Evolutionary conservation across 2,797 vertebrate species (phyloP), one percentile per base, ranked within the genome.

Genomic region (Euthynnus affinis): DNA sequence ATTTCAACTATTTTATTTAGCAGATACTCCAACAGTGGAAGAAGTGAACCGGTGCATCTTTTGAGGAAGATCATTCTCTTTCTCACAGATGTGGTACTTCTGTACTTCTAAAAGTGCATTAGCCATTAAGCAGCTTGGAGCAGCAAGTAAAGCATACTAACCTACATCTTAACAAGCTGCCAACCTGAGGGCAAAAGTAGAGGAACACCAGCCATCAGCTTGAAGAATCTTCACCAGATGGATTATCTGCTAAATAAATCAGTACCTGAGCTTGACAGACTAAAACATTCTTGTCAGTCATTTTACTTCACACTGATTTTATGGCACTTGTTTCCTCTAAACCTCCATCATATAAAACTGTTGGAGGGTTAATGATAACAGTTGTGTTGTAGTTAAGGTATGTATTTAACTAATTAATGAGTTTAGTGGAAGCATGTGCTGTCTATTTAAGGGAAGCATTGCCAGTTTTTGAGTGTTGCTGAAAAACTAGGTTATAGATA

Each of bases 171-270:
- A 63, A 49, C 23, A 64, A 29, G 9, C 44, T 63, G 42, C 23
- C 42, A 63, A 46, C 34, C 32, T 22, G 34, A 42, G 6, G 7
- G 32, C 22, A 22, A 22, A 42, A 42, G 37, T 18, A 42, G 34
- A 37, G 59, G 37, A 61, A 61, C 34, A 40, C 7, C 59, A 61
- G 9, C n/a, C 58, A 42, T 42, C 29, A 61, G 59, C 59, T n/a
- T 42, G 37, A 40, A 40, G 23, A 40, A n/a, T 29, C 27, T 59
- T 34, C 55, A 27, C 27, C 7, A 59, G 56, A 15, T 32, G 56
- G 20, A 20, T 13, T 34, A 17, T 18, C 56, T 34, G 29, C 29
- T 34, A 59, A 59, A 59, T 59, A 59, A 59, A 59, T 32, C 32
- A 59, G 56, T 32, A 32, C 56, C 29, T 59, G 56, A 37, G 49